Evolutionary conservation across 2,113 vertebrate species (phyloP).

Genomic region (Romanogobio albipinnatus): DNA sequence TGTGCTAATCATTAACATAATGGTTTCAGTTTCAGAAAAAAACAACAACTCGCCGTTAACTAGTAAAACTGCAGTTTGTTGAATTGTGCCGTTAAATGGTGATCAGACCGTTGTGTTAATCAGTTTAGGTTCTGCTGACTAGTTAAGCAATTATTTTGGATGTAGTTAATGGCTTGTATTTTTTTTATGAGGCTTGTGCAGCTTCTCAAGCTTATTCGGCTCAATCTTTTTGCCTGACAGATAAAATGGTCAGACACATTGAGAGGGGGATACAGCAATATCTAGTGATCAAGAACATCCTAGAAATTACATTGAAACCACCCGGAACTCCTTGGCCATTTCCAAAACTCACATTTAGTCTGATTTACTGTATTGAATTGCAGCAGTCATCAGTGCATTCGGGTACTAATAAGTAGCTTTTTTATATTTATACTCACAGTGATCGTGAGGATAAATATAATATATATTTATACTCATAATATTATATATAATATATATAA

Average conservation of each 20-base stretch:
- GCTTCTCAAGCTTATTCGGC: neutral
- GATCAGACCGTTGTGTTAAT: neutral
- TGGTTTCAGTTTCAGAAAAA: constrained; percentile 1
- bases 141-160: neutral
- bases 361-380: neutral
- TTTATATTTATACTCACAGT: neutral
- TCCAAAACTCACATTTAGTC: neutral
- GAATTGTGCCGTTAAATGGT: neutral
- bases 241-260: neutral
- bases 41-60: neutral
- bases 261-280: neutral
- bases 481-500: no score
- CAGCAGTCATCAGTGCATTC: neutral
- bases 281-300: neutral
- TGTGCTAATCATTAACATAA: neutral
- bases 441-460: no score
- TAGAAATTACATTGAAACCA: neutral
- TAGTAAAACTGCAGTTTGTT: constrained; percentile 9
- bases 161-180: neutral
- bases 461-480: no score
- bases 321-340: neutral
- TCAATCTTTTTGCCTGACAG: neutral
- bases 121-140: neutral
- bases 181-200: neutral
- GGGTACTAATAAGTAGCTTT: neutral